phyloP scores from a whole-genome alignment of 1,140 invertebrate species.

The Aethina tumida region DNA sequence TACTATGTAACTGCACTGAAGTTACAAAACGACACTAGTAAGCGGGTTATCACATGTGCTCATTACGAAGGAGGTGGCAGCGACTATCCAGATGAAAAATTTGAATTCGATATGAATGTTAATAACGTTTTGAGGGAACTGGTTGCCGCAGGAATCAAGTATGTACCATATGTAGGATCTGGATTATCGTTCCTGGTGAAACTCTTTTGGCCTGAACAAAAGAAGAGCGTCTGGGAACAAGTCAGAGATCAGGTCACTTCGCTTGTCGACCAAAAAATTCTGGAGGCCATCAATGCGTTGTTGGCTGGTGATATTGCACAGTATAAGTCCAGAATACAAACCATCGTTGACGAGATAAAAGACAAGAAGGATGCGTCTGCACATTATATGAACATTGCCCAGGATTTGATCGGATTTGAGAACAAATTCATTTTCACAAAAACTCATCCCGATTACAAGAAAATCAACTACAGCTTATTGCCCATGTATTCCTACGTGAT shows the following conservation, averaged over 20 bases:
- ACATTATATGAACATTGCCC: neutral
- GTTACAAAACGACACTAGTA: no score
- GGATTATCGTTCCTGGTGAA: neutral
- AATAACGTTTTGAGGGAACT: no score
- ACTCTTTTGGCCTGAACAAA: conserved; percentile 1
- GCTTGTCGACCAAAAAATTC: conserved; percentile 1
- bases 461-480: neutral
- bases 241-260: conserved; percentile 2
- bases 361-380: neutral
- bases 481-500: neutral
- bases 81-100: no score
- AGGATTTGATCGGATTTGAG: conserved; percentile 3
- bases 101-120: no score
- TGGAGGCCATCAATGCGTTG: neutral
- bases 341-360: neutral
- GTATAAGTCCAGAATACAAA: neutral
- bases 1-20: no score
- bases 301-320: conserved; percentile 2
- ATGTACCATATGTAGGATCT: conserved; percentile 2
- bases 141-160: no score
- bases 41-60: no score
- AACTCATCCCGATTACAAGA: neutral
- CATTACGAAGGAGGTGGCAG: no score
- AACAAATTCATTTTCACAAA: conserved; percentile 2
- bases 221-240: conserved; percentile 4